Conservation (phyloP, 1,140 invertebrate genomes). For the Solen grandis region DNA sequence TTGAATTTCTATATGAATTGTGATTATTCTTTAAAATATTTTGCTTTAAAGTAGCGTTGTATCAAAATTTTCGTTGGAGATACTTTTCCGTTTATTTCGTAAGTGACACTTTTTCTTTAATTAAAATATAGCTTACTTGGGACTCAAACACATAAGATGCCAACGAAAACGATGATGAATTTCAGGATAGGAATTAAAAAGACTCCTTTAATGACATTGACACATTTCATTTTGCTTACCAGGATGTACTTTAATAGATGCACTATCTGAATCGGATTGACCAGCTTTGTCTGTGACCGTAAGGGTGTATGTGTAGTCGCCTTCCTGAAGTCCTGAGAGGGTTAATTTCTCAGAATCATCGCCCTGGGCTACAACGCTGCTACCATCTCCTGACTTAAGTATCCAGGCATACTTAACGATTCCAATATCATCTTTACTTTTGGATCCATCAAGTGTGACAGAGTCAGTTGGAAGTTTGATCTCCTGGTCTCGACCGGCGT, state of each 20-base stretch:
- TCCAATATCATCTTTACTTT: conserved; percentile 35
- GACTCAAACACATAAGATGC: too few relatives aligned
- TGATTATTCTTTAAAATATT: too few relatives aligned
- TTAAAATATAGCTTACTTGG: too few relatives aligned
- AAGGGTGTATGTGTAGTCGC: conserved; percentile 7
- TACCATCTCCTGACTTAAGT: neutral
- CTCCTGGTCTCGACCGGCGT: conserved; percentile 32
- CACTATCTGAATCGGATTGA: conserved; percentile 12
- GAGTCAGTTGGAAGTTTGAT: conserved; percentile 38
- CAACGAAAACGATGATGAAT: too few relatives aligned
- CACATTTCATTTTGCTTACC: too few relatives aligned
- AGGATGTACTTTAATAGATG: conserved; percentile 10
- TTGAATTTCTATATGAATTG: too few relatives aligned
- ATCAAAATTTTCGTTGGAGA: too few relatives aligned
- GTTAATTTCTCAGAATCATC: neutral
- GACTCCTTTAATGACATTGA: too few relatives aligned
- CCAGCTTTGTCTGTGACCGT: conserved; percentile 9
- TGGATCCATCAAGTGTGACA: conserved; percentile 28
- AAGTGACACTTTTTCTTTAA: too few relatives aligned
- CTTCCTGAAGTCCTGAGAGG: conserved; percentile 9
- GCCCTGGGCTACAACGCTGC: neutral
- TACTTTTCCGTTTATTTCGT: too few relatives aligned
- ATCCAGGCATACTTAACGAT: conserved; percentile 21
- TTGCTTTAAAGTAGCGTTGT: too few relatives aligned
- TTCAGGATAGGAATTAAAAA: too few relatives aligned